Conservation (phyloP, 2,113 vertebrate genomes). For the Poicephalus gulielmi region DNA sequence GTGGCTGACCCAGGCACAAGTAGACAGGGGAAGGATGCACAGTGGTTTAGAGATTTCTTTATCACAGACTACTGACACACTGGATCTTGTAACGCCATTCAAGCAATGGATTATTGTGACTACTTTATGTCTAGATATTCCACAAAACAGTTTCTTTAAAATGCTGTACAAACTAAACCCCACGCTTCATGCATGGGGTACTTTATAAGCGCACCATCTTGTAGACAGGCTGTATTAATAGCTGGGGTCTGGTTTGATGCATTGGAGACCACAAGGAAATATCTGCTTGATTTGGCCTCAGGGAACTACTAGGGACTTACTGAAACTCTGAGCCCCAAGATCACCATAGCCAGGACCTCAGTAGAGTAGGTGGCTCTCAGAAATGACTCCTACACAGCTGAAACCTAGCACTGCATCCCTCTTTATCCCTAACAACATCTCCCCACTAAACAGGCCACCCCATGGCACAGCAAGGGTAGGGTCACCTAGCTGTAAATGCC, state of each 20-base stretch:
- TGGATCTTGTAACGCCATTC: background rate
- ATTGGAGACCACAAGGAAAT: background rate
- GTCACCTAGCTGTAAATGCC: background rate
- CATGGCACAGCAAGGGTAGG: background rate
- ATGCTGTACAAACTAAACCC: background rate
- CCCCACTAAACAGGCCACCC: background rate
- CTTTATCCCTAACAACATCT: background rate
- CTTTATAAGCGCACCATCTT: background rate
- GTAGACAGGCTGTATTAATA: background rate
- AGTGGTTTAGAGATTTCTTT: background rate
- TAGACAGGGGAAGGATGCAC: background rate
- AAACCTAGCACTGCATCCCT: background rate
- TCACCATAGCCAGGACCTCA: background rate
- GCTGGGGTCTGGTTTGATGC: background rate
- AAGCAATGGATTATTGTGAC: background rate
- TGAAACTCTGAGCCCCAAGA: background rate
- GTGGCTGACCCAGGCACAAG: background rate
- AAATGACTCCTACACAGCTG: background rate
- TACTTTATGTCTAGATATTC: background rate
- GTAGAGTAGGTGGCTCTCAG: background rate
- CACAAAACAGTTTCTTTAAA: background rate
- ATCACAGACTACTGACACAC: background rate
- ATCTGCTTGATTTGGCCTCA: background rate
- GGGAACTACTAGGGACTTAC: background rate
- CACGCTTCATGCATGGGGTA: fast-evolving